Conservation (phyloP, 1,140 invertebrate genomes). For the Neodiprion virginianus region DNA sequence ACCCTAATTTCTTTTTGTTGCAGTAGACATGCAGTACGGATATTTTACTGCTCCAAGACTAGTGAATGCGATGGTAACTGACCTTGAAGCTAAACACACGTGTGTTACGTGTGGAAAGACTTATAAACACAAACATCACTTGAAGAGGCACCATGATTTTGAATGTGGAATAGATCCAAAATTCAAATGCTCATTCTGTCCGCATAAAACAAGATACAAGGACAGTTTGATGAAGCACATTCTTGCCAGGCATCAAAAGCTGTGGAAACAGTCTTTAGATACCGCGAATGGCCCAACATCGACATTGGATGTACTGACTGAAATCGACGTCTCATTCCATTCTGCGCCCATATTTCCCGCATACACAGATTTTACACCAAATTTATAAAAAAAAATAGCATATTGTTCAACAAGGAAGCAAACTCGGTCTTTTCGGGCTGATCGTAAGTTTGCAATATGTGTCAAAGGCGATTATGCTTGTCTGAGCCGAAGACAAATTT, state of each 20-base stretch:
- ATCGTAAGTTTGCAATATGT: too few species aligned
- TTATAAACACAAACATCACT: conserved; percentile 63
- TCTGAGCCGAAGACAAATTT: too few species aligned
- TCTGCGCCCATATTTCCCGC: not conserved
- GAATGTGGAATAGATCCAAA: conserved; percentile 68
- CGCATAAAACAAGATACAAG: conserved; percentile 65
- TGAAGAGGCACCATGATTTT: conserved; percentile 64
- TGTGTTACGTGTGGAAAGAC: conserved; percentile 62
- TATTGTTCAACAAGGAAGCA: too few species aligned
- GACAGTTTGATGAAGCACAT: conserved; percentile 58
- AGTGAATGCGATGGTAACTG: not conserved
- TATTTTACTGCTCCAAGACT: not conserved
- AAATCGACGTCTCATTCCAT: not conserved
- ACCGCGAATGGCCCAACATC: conserved; percentile 20
- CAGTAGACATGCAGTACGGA: conserved; percentile 29
- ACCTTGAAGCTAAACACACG: conserved; percentile 33
- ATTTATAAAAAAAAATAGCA: not conserved
- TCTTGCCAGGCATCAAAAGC: conserved; percentile 45
- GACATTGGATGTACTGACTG: not conserved
- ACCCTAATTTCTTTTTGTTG: conserved; percentile 30
- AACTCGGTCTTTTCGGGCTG: too few species aligned
- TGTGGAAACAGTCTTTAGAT: conserved; percentile 37
- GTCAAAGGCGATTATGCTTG: too few species aligned
- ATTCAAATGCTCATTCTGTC: conserved; percentile 64
- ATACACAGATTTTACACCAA: not conserved